phyloP scores from a whole-genome alignment of 1,140 invertebrate genomes.

The Drosophila murphyi region DNA sequence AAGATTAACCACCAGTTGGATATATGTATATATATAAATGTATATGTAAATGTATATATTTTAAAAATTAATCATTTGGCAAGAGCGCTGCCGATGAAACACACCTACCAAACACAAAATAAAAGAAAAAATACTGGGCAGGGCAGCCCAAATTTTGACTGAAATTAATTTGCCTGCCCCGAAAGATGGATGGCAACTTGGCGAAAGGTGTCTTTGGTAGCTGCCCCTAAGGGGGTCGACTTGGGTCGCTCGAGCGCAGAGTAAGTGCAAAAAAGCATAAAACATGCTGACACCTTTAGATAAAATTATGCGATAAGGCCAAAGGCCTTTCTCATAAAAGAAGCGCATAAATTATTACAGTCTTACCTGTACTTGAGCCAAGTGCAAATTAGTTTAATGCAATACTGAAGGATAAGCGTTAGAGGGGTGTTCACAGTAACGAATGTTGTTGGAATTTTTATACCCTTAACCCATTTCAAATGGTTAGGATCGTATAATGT shows the following conservation, averaged over 20 bases:
- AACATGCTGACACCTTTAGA: constrained; percentile 57
- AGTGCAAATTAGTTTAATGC: neutral
- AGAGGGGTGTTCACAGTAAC: too few species aligned
- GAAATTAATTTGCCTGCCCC: constrained; percentile 67
- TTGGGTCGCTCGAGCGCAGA: constrained; percentile 1
- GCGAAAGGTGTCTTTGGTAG: constrained; percentile 39
- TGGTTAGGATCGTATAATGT: neutral
- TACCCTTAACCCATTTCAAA: neutral
- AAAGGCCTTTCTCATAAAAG: neutral
- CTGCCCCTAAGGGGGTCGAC: neutral
- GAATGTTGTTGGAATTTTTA: too few species aligned
- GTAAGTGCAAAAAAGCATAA: constrained; percentile 59
- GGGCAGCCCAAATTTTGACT: constrained; percentile 53
- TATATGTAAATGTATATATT: constrained; percentile 15
- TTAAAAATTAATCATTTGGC: constrained; percentile 63
- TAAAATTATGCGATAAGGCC: constrained; percentile 32
- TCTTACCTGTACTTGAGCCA: neutral
- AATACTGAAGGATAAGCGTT: neutral
- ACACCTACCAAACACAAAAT: constrained; percentile 48
- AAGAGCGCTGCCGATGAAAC: constrained; percentile 43
- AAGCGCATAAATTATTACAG: neutral
- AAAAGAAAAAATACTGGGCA: constrained; percentile 20
- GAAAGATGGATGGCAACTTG: constrained; percentile 48
- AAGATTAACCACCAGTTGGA: neutral
- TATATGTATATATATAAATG: constrained; percentile 7